Evolutionary conservation across 2,113 vertebrate genomes (phyloP), one percentile per base, ranked within the genome.

Genomic region (Vulpes ferrilata): DNA sequence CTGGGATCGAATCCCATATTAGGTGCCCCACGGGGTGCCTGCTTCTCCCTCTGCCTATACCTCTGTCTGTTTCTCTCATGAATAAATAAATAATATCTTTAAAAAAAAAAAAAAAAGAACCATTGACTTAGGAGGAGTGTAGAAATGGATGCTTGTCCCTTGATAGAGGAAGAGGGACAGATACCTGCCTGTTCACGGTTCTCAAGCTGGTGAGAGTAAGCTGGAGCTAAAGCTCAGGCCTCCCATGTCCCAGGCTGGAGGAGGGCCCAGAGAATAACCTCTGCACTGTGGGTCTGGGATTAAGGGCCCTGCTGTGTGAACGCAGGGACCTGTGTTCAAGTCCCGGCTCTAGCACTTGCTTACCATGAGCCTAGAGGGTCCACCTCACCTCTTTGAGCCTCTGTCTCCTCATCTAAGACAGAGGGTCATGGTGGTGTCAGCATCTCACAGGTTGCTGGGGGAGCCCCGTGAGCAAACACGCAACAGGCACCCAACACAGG

Each of bases 401-500:
- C 30, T 6, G 82, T 53, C 38, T 88, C 25, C 76, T 74, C 32
- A 6, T 73, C 65, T 38, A 15, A 69, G 65, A 48, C 38, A 69
- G 35, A 87, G 32, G 23, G 0, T 30, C 27, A 11, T 11, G 10
- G 51, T 23, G 8, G 11, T 22, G 6, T 25, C 19, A 11, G 23
- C 64, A 19, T 60, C 62, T 62, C 20, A 11, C 0, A 3, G 27
- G 30, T n/a, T n/a, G 6, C 23, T 2, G 27, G 73, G 35, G 55
- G 15, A 48, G 7, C 25, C 53, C 4, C 5, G 13, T n/a, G 79
- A 88, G 76, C 69, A 30, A 55, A 1, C 4, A 32, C 10, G 1
- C 6, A 0, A 11, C 12, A 1, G 19, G 25, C 48, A 9, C n/a
- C 73, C 3, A 3, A 8, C 23, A 3, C 35, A 11, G 83, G 1